Conservation (phyloP, 2,888 invertebrate genomes). For the Epinotia nisella region DNA sequence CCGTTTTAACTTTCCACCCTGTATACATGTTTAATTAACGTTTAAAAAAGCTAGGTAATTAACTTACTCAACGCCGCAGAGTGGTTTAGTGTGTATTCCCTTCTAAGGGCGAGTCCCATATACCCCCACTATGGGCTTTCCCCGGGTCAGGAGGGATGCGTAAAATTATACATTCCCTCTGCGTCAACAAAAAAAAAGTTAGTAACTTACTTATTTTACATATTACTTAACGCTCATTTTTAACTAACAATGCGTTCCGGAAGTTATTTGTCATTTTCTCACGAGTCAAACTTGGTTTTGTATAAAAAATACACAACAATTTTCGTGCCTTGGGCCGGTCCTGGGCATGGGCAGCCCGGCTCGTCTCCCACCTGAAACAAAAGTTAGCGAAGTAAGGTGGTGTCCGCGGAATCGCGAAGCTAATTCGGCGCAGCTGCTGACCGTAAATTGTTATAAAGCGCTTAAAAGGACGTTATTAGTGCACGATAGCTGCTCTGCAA, state of each 20-base stretch:
- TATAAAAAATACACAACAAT: neutral
- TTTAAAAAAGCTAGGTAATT: no score
- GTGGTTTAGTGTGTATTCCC: no score
- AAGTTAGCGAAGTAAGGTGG: constrained; percentile 35
- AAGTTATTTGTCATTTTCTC: neutral
- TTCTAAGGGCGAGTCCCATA: no score
- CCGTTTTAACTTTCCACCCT: no score
- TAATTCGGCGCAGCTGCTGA: constrained; percentile 53
- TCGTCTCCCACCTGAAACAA: constrained; percentile 15
- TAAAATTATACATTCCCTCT: no score
- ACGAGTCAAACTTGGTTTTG: neutral
- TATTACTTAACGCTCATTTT: no score
- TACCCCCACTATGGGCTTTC: no score
- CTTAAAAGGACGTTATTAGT: constrained; percentile 67
- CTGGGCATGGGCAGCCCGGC: neutral
- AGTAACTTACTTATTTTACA: no score
- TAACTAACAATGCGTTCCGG: neutral
- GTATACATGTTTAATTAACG: no score
- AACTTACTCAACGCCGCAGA: no score
- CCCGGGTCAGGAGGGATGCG: no score
- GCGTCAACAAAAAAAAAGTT: no score
- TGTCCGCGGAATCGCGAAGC: constrained; percentile 45
- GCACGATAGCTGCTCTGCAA: constrained; percentile 66
- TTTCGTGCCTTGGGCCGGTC: neutral
- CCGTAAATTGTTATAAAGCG: constrained; percentile 40